phyloP scores from a whole-genome alignment of 1,140 invertebrate species.

The Sitodiplosis mosellana region DNA sequence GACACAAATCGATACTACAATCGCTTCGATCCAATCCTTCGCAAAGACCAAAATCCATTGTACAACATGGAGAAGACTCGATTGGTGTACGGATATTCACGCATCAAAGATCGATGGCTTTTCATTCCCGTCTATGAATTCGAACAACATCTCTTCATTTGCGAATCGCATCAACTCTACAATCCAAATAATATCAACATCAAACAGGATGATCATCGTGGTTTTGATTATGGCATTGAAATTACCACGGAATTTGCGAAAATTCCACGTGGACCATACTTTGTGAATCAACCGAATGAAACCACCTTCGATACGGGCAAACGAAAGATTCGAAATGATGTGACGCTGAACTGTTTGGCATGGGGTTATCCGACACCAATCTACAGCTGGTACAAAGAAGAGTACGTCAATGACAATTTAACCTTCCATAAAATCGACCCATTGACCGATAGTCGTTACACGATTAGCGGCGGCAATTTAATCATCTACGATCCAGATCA shows the following conservation, averaged over 20 bases:
- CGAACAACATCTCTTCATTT: constrained; percentile 66
- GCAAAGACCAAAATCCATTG: neutral
- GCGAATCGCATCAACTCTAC: constrained; percentile 59
- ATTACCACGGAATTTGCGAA: constrained; percentile 51
- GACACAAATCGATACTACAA: neutral
- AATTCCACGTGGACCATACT: constrained; percentile 72
- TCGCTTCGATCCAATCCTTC: neutral
- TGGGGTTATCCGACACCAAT: constrained; percentile 75
- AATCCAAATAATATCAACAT: constrained; percentile 34
- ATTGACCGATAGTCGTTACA: constrained; percentile 51
- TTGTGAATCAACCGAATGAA: constrained; percentile 65
- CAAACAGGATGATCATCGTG: constrained; percentile 48
- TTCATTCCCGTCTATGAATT: constrained; percentile 58
- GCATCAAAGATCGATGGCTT: constrained; percentile 59
- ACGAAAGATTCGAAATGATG: constrained; percentile 45
- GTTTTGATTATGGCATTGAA: constrained; percentile 65
- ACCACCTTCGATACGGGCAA: constrained; percentile 70
- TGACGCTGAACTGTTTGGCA: constrained; percentile 65
- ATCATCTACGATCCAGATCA: constrained; percentile 78
- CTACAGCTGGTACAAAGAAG: constrained; percentile 84
- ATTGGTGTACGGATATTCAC: constrained; percentile 48
- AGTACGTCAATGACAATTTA: constrained; percentile 59
- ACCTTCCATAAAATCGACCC: constrained; percentile 57
- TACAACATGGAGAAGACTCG: constrained; percentile 23
- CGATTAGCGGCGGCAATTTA: constrained; percentile 75